These are phyloP conservation scores for Mechanitis mazaeus DNA, from an alignment of 2,888 invertebrate genomes.

Conservation along the genomic window DNA sequence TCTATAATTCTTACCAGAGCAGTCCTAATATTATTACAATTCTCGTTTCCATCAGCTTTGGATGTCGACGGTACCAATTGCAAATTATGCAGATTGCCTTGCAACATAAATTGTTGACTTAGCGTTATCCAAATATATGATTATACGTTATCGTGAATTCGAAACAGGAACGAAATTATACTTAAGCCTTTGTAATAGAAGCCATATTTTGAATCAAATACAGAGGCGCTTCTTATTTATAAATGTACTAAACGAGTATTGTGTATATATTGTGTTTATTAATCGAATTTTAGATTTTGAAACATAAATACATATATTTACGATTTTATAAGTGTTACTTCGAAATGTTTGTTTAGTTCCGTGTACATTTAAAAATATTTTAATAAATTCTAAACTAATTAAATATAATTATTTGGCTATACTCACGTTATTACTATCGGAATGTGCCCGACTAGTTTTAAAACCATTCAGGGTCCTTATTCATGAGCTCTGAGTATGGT, in stretches of 20 bases:
- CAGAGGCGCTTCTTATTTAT: background rate
- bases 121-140: slow-evolving; percentile 33
- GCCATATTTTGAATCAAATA: slow-evolving; percentile 1
- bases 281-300: too few species aligned
- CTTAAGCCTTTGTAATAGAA: slow-evolving; percentile 13
- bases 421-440: too few species aligned
- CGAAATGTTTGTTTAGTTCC: too few species aligned
- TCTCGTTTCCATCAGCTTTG: slow-evolving; percentile 25
- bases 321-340: too few species aligned
- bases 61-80: slow-evolving; percentile 39
- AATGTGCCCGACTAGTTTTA: too few species aligned
- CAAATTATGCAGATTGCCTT: slow-evolving; percentile 45
- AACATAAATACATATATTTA: too few species aligned
- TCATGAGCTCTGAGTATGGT: too few species aligned
- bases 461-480: too few species aligned
- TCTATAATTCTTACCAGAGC: too few species aligned
- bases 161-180: slow-evolving; percentile 20
- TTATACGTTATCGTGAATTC: slow-evolving; percentile 26
- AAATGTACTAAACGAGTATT: background rate
- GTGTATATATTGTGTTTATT: background rate
- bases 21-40: background rate
- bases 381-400: too few species aligned
- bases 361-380: too few species aligned
- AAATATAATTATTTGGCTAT: too few species aligned
- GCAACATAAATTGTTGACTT: slow-evolving; percentile 40